Conservation (phyloP, 2,888 invertebrate species). For the Nudaria mundana region DNA sequence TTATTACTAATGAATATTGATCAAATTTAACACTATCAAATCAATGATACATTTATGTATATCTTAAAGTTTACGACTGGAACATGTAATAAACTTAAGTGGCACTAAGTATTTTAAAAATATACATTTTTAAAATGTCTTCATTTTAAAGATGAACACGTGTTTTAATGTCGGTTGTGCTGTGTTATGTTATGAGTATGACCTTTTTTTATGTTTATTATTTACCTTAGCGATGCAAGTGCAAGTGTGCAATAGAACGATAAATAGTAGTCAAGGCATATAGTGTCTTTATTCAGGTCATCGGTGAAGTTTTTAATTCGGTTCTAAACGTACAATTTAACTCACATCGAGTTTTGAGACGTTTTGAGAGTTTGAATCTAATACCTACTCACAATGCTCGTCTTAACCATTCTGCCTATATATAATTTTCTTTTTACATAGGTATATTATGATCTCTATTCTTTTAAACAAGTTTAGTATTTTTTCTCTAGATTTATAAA, state of each 20-base stretch:
- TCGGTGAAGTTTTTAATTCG: conserved; percentile 18
- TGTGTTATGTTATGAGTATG: conserved; percentile 10
- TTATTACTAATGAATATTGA: conserved; percentile 18
- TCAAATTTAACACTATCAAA: conserved; percentile 10
- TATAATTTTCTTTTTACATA: too few species aligned
- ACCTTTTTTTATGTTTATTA: conserved; percentile 36
- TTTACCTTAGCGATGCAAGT: conserved; percentile 41
- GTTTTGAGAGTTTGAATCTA: too few species aligned
- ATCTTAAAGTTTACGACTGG: conserved; percentile 8
- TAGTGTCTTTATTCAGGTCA: conserved; percentile 17
- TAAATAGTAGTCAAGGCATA: conserved; percentile 24
- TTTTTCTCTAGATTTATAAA: too few species aligned
- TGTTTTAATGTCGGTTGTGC: conserved; percentile 22
- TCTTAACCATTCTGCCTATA: too few species aligned
- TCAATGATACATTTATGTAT: conserved; percentile 15
- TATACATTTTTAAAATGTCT: conserved; percentile 4
- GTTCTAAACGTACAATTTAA: too few species aligned
- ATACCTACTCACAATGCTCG: too few species aligned
- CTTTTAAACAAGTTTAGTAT: too few species aligned
- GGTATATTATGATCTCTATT: too few species aligned
- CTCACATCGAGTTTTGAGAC: too few species aligned
- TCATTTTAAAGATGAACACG: conserved; percentile 4
- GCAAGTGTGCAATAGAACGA: conserved; percentile 18
- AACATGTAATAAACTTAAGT: conserved; percentile 16
- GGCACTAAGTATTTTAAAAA: conserved; percentile 7